Percentiles rank a stretch among this genome's conserved stretches.
phyloP scores from a whole-genome alignment of 2,888 invertebrate genomes.

The Caenorhabditis wallacei region DNA sequence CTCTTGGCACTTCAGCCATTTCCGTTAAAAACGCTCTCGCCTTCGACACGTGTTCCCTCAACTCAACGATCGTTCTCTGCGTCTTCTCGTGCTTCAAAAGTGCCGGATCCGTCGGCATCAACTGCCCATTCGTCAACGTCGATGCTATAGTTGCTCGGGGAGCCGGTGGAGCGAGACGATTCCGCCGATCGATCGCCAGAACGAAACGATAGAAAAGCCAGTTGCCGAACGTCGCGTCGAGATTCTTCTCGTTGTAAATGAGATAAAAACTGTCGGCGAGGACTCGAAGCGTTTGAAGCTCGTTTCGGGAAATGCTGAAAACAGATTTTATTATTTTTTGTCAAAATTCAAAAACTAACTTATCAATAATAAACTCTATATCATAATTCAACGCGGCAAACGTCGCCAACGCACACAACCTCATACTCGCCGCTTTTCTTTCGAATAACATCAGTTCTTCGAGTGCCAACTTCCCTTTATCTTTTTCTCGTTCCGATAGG shows the following conservation, averaged over 20 bases:
- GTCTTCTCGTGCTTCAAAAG: conserved; percentile 51
- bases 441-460: conserved; percentile 70
- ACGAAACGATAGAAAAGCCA: conserved; percentile 70
- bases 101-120: conserved; percentile 53
- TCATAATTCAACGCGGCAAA: conserved; percentile 73
- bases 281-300: conserved; percentile 61
- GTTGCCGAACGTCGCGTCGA: conserved; percentile 68
- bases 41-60: conserved; percentile 53
- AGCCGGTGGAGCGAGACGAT: conserved; percentile 71
- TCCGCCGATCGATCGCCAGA: conserved; percentile 54
- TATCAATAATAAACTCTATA: conserved; percentile 67
- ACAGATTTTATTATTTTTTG: background rate
- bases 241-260: conserved; percentile 59
- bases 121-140: conserved; percentile 42
- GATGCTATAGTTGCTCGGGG: conserved; percentile 78
- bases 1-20: conserved; percentile 37
- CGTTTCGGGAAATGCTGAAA: conserved; percentile 59
- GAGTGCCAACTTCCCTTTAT: conserved; percentile 39
- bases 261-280: conserved; percentile 63
- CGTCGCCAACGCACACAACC: conserved; percentile 73
- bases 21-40: conserved; percentile 61
- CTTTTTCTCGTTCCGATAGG: conserved; percentile 53
- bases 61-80: conserved; percentile 55
- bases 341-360: conserved; percentile 28
- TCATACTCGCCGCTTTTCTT: conserved; percentile 70